Evolutionary conservation across 2,888 invertebrate genomes (phyloP).

Genomic region (Allacma fusca): DNA sequence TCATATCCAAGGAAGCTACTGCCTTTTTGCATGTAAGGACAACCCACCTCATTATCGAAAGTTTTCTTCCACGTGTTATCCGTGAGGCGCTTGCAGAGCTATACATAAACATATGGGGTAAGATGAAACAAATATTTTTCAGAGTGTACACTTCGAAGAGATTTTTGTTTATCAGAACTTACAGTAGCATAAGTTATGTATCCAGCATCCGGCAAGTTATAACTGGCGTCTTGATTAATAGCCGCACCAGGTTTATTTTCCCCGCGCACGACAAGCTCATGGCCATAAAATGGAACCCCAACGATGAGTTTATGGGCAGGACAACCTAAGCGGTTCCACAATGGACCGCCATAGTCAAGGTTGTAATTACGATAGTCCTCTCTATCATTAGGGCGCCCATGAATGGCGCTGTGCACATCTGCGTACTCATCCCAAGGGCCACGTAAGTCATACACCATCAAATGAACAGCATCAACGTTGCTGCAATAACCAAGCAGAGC

Average conservation of each 20-base stretch:
- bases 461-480: constrained; percentile 35
- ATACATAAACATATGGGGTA: constrained; percentile 78
- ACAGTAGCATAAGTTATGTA: constrained; percentile 13
- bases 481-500: too few species aligned
- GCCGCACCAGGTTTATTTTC: constrained; percentile 85
- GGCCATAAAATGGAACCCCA: constrained; percentile 87
- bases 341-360: constrained; percentile 86
- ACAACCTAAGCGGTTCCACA: constrained; percentile 90
- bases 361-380: constrained; percentile 78
- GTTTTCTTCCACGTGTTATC: constrained; percentile 78
- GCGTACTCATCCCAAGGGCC: constrained; percentile 78
- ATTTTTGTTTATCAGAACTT: too few species aligned
- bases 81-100: constrained; percentile 65
- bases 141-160: neutral
- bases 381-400: constrained; percentile 84
- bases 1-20: constrained; percentile 94
- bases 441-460: constrained; percentile 40
- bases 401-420: constrained; percentile 85
- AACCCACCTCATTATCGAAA: constrained; percentile 83
- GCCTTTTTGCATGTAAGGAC: constrained; percentile 72
- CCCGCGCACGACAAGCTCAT: constrained; percentile 81
- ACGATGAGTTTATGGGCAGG: constrained; percentile 85
- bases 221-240: constrained; percentile 89
- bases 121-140: constrained; percentile 63
- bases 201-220: constrained; percentile 82